Conservation (phyloP, 2,888 invertebrate genomes). For the Schrankia costaestrigalis region DNA sequence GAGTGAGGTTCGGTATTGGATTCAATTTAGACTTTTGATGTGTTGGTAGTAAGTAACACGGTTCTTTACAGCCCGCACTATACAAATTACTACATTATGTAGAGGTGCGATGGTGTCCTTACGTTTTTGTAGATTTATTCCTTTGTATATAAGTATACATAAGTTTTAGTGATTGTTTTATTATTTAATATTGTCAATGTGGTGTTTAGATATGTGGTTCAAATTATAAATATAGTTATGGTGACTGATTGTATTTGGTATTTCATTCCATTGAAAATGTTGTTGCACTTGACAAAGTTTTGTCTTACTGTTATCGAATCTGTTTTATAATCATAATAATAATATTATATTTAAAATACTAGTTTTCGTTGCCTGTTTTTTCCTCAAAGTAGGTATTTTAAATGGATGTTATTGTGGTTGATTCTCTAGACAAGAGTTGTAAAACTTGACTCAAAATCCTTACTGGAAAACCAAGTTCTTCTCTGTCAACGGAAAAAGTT, state of each 20-base stretch:
- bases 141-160: slow-evolving; percentile 80
- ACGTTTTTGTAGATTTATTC: slow-evolving; percentile 64
- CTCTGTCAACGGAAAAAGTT: no score
- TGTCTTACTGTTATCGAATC: neutral
- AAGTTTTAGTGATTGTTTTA: slow-evolving; percentile 73
- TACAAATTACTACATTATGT: slow-evolving; percentile 27
- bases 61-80: slow-evolving; percentile 10
- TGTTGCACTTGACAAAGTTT: neutral
- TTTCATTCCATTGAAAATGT: no score
- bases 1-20: slow-evolving; percentile 67
- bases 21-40: slow-evolving; percentile 67
- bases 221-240: slow-evolving; percentile 39
- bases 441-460: no score
- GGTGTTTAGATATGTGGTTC: slow-evolving; percentile 58
- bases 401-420: no score
- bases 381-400: no score
- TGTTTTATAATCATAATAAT: neutral
- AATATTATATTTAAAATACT: no score
- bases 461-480: no score
- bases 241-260: slow-evolving; percentile 11
- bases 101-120: slow-evolving; percentile 17
- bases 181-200: slow-evolving; percentile 38
- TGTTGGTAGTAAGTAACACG: slow-evolving; percentile 12
- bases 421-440: no score
- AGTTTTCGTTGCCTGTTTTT: no score